These are phyloP conservation scores for Chloroceryle amazona DNA, from an alignment of 2,797 vertebrate species.

Conservation along the genomic window DNA sequence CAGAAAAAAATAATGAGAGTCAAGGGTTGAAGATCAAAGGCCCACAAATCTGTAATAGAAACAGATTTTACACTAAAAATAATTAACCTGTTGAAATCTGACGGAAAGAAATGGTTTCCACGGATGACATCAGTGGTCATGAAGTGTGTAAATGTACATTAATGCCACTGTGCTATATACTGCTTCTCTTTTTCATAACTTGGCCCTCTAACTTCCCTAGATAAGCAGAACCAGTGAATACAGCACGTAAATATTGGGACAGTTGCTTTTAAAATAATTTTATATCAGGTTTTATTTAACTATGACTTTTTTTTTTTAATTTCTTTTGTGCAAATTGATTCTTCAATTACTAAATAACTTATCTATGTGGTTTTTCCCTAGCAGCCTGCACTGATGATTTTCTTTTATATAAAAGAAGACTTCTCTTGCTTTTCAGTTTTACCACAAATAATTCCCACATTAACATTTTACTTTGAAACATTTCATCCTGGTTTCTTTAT, in stretches of 20 bases:
- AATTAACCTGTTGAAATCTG: not conserved
- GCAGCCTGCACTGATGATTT: not conserved
- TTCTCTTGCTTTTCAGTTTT: not conserved
- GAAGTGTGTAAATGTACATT: not conserved
- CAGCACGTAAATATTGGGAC: not conserved
- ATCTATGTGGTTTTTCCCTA: not conserved
- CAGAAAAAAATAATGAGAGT: not conserved
- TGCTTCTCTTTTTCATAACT: not conserved
- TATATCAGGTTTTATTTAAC: not conserved
- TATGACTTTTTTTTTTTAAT: not conserved
- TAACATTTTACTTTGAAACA: conserved; percentile 32
- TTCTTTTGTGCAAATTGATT: not conserved
- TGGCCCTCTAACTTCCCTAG: not conserved
- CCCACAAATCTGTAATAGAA: not conserved
- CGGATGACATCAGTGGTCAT: not conserved
- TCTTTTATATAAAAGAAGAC: not conserved
- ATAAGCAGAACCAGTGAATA: not conserved
- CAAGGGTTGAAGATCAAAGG: not conserved
- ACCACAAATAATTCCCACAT: not conserved
- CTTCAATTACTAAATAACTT: not conserved
- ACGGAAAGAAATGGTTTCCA: not conserved
- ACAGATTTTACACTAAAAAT: conserved; percentile 8
- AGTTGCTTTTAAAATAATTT: not conserved
- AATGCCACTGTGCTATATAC: not conserved
- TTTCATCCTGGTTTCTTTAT: not conserved